These are phyloP conservation scores for Parnassius orleans DNA, from an alignment of 2,888 invertebrate species.

Conservation along the genomic window DNA sequence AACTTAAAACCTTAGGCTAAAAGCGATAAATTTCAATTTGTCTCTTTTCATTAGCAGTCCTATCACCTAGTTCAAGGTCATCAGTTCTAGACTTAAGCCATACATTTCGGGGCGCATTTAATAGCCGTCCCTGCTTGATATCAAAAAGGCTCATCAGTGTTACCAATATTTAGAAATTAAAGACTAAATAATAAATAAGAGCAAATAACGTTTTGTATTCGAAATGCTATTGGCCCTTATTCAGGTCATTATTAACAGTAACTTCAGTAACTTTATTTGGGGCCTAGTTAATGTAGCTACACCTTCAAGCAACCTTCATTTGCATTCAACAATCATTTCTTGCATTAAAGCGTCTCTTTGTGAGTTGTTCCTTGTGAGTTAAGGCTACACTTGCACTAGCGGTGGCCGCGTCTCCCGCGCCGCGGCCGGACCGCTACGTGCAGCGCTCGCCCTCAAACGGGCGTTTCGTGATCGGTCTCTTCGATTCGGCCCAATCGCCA, in stretches of 20 bases:
- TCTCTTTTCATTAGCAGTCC: not conserved
- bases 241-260: too few species aligned
- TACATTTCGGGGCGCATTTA: conserved; percentile 33
- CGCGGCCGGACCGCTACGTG: conserved; percentile 51
- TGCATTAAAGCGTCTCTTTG: too few species aligned
- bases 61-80: not conserved
- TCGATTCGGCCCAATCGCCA: conserved; percentile 91
- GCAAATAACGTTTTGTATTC: too few species aligned
- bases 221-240: too few species aligned
- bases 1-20: not conserved
- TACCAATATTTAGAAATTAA: too few species aligned
- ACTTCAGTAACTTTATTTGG: too few species aligned
- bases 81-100: conserved; percentile 27
- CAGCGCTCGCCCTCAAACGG: conserved; percentile 83
- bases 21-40: not conserved
- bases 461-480: conserved; percentile 90
- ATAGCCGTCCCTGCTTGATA: not conserved
- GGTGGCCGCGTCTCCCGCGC: conserved; percentile 43
- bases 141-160: too few species aligned
- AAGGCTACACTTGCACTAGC: conserved; percentile 35
- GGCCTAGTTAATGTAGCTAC: too few species aligned
- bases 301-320: too few species aligned
- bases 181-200: too few species aligned
- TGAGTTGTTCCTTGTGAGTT: not conserved
- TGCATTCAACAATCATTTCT: too few species aligned